phyloP scores from a whole-genome alignment of 53 echinoderm and acorn worm genomes.

The Astropecten irregularis region DNA sequence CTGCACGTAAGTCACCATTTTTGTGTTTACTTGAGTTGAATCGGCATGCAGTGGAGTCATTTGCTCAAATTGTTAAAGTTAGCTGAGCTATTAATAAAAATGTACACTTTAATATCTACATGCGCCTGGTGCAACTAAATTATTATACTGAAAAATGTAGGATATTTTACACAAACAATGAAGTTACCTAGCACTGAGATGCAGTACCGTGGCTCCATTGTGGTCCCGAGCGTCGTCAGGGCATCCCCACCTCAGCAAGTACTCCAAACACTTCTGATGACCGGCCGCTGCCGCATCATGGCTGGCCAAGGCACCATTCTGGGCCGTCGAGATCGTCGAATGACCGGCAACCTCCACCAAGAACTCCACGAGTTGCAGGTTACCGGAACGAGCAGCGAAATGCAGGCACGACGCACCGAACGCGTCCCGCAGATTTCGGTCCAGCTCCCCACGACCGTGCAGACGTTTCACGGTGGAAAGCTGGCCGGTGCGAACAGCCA shows the following conservation, averaged over 20 bases:
- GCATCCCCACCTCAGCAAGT: constrained; percentile 48
- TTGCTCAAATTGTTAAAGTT: too few relatives aligned
- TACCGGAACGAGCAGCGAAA: constrained; percentile 55
- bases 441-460: constrained; percentile 29
- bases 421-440: constrained; percentile 28
- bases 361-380: constrained; percentile 40
- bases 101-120: too few relatives aligned
- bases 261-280: constrained; percentile 47
- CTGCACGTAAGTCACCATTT: too few relatives aligned
- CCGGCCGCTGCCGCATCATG: constrained; percentile 61
- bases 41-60: too few relatives aligned
- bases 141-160: too few relatives aligned
- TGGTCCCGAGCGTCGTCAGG: constrained; percentile 38
- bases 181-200: constrained; percentile 47
- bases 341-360: constrained; percentile 49
- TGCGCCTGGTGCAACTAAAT: too few relatives aligned
- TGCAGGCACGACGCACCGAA: constrained; percentile 62
- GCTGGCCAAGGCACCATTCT: constrained; percentile 53
- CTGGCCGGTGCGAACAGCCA: constrained; percentile 51
- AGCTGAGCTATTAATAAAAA: too few relatives aligned
- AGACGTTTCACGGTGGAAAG: constrained; percentile 39
- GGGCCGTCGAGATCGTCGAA: constrained; percentile 27
- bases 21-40: too few relatives aligned
- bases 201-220: constrained; percentile 55
- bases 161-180: too few relatives aligned